phyloP scores from a whole-genome alignment of 2,888 invertebrate species.

The Drepanosiphum platanoidis region DNA sequence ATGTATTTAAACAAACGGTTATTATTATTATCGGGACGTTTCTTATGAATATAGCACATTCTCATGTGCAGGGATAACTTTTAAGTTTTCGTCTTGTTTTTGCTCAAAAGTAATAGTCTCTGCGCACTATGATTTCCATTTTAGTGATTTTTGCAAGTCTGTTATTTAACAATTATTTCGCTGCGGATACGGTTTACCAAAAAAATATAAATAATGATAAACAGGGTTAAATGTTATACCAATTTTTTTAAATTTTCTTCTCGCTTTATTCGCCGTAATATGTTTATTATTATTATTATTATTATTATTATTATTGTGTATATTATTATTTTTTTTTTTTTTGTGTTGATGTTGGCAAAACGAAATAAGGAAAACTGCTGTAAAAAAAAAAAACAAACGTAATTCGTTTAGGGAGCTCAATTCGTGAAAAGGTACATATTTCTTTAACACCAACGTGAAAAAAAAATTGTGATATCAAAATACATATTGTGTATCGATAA shows the following conservation, averaged over 20 bases:
- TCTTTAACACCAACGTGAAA: conserved; percentile 28
- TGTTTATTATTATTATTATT: conserved; percentile 1
- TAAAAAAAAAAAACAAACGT: background rate
- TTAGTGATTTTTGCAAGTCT: conserved; percentile 58
- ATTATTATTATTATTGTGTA: conserved; percentile 33
- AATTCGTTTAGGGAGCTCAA: conserved; percentile 32
- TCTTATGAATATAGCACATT: conserved; percentile 17
- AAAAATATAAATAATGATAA: conserved; percentile 48
- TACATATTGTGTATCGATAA: background rate
- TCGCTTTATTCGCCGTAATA: conserved; percentile 33
- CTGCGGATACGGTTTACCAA: conserved; percentile 48
- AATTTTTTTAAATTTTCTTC: conserved; percentile 39
- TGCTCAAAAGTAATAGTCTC: conserved; percentile 58
- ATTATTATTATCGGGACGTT: conserved; percentile 41
- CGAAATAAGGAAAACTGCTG: background rate
- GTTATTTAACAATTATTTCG: conserved; percentile 48
- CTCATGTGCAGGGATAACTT: conserved; percentile 28
- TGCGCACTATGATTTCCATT: conserved; percentile 52
- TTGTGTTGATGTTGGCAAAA: conserved; percentile 48
- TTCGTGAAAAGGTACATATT: conserved; percentile 31
- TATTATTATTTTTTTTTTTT: conserved; percentile 14
- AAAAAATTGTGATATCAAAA: conserved; percentile 42
- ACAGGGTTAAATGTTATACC: conserved; percentile 59
- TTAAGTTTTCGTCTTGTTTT: conserved; percentile 56
- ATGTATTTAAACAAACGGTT: conserved; percentile 21